phyloP scores from a whole-genome alignment of 2,113 vertebrate genomes.

The Acrocephalus arundinaceus region DNA sequence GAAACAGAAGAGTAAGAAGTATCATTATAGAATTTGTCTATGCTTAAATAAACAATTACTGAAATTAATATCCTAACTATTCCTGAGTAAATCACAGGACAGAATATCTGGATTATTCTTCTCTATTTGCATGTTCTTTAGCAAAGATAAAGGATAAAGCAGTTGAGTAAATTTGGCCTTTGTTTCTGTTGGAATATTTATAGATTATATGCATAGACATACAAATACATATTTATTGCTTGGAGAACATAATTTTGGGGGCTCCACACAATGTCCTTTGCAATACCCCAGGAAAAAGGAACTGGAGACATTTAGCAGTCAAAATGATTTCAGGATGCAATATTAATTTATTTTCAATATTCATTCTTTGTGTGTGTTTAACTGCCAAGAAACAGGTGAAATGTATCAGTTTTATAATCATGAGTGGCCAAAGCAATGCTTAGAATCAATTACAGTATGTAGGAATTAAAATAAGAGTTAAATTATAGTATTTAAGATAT shows the following conservation, averaged over 20 bases:
- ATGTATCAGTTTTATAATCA: not conserved
- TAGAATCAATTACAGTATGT: not conserved
- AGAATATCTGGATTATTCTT: not conserved
- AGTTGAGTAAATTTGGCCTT: not conserved
- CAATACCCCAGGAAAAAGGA: not conserved
- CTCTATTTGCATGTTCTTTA: not conserved
- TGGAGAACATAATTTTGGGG: not conserved
- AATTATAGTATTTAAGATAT: not conserved
- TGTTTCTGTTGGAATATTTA: not conserved
- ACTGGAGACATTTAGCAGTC: not conserved
- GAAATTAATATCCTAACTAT: not conserved
- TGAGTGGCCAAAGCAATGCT: not conserved
- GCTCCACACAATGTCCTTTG: not conserved
- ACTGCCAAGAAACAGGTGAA: not conserved
- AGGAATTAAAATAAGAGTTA: not conserved
- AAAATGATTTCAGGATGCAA: not conserved
- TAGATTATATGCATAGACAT: not conserved
- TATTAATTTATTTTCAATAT: not conserved
- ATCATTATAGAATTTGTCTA: not conserved
- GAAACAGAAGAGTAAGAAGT: not conserved
- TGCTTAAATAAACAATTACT: not conserved
- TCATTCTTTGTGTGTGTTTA: accelerated
- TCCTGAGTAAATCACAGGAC: not conserved
- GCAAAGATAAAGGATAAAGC: not conserved
- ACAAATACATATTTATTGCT: not conserved